Conservation (phyloP, 2,888 invertebrate genomes). For the Limnephilus marmoratus region DNA sequence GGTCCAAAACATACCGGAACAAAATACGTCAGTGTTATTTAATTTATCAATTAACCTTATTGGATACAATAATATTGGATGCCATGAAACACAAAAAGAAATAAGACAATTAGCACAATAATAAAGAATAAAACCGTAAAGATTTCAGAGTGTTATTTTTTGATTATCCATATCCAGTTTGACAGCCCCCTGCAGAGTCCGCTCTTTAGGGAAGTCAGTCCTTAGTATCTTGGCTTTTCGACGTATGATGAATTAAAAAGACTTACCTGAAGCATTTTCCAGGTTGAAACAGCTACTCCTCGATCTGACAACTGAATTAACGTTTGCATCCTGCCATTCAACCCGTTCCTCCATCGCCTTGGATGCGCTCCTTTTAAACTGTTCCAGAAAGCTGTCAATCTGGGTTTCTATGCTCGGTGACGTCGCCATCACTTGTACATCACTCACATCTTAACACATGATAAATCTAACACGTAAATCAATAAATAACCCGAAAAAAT, state of each 20-base stretch:
- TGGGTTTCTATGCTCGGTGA: slow-evolving; percentile 87
- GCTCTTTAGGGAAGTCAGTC: neutral
- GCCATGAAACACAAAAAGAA: neutral
- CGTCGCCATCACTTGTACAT: slow-evolving; percentile 75
- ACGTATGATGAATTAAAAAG: slow-evolving; percentile 53
- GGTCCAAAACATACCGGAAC: neutral
- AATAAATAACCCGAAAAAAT: slow-evolving; percentile 38
- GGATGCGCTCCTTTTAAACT: slow-evolving; percentile 87
- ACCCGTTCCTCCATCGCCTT: slow-evolving; percentile 84
- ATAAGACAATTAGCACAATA: neutral
- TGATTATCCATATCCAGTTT: neutral
- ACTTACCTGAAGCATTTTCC: slow-evolving; percentile 73
- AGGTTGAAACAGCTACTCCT: slow-evolving; percentile 76
- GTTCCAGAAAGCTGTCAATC: slow-evolving; percentile 90
- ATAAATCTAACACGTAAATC: slow-evolving; percentile 27
- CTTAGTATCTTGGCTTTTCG: neutral
- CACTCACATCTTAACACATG: slow-evolving; percentile 39
- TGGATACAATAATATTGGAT: neutral
- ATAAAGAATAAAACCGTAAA: neutral
- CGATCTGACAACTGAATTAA: slow-evolving; percentile 74
- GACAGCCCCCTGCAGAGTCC: neutral
- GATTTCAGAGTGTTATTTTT: neutral
- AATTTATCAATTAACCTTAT: neutral
- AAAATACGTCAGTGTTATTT: neutral
- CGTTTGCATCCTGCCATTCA: slow-evolving; percentile 76